These are phyloP conservation scores for Rhopalosiphum padi DNA, from an alignment of 1,140 invertebrate genomes.

Conservation along the genomic window DNA sequence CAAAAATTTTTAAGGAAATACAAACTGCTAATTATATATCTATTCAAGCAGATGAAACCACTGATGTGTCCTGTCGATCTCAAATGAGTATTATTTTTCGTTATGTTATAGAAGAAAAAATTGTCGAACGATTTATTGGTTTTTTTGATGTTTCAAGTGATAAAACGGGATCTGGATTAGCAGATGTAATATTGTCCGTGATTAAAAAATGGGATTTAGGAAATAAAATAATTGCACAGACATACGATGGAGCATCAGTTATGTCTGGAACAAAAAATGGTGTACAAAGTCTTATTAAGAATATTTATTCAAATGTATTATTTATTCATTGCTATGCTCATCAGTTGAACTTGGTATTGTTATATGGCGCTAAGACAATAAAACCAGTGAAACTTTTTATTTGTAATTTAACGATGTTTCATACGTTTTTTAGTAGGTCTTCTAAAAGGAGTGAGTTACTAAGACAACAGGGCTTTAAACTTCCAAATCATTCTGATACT, in stretches of 20 bases:
- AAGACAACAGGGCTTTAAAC: constrained; percentile 38
- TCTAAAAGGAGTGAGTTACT: constrained; percentile 47
- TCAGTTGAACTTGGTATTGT: constrained; percentile 60
- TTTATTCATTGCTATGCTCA: constrained; percentile 60
- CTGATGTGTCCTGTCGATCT: no score
- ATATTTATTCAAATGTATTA: constrained; percentile 55
- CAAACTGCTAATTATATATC: no score
- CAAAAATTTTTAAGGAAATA: no score
- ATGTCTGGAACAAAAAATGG: constrained; percentile 40
- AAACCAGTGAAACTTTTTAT: constrained; percentile 59
- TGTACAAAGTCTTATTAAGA: constrained; percentile 41
- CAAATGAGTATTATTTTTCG: no score
- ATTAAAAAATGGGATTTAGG: neutral
- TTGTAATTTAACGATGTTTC: constrained; percentile 47
- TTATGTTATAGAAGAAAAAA: no score
- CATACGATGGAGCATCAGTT: constrained; percentile 1
- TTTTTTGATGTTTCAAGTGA: neutral
- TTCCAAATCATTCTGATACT: constrained; percentile 22
- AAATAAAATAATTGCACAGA: neutral
- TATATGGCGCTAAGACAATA: constrained; percentile 57
- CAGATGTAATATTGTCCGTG: neutral
- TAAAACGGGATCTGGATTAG: neutral
- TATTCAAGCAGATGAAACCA: no score
- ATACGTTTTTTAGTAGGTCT: constrained; percentile 60
- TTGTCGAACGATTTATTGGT: no score